These are phyloP conservation scores for Cacatua alba DNA, from an alignment of 2,113 vertebrate species.

Conservation along the genomic window DNA sequence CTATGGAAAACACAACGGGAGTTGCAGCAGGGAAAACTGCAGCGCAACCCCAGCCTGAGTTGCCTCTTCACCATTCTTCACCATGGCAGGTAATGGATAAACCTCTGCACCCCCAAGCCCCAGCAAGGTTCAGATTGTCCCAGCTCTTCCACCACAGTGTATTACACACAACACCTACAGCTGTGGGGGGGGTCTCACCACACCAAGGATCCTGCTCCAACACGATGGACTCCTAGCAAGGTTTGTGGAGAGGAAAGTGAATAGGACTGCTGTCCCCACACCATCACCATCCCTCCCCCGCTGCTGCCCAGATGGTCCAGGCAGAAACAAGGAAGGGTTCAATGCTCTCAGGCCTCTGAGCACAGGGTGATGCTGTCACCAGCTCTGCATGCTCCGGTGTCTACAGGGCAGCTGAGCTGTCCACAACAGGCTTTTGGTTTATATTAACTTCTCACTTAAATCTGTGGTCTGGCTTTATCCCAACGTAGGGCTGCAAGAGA, in stretches of 20 bases:
- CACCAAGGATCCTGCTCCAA: not conserved
- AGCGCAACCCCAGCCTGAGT: not conserved
- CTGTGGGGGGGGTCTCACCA: not conserved
- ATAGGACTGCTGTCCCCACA: not conserved
- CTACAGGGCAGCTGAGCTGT: not conserved
- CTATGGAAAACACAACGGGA: rapidly evolving
- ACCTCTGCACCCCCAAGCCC: not conserved
- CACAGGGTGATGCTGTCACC: not conserved
- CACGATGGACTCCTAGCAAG: rapidly evolving
- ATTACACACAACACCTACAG: not conserved
- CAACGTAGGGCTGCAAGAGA: not conserved
- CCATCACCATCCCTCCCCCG: not conserved
- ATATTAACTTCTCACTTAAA: not conserved
- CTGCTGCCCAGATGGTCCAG: not conserved
- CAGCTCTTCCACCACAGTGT: not conserved
- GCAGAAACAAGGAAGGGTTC: not conserved
- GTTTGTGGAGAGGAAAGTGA: not conserved
- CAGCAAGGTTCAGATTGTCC: not conserved
- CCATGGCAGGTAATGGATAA: not conserved
- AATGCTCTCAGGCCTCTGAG: not conserved
- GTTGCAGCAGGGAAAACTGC: not conserved
- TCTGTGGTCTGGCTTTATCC: not conserved
- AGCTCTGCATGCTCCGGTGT: not conserved
- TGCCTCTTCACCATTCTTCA: not conserved
- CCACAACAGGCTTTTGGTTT: not conserved